Evolutionary conservation across 2,888 invertebrate species (phyloP), one percentile per base, ranked within the genome.

Genomic region (Deilephila porcellus): DNA sequence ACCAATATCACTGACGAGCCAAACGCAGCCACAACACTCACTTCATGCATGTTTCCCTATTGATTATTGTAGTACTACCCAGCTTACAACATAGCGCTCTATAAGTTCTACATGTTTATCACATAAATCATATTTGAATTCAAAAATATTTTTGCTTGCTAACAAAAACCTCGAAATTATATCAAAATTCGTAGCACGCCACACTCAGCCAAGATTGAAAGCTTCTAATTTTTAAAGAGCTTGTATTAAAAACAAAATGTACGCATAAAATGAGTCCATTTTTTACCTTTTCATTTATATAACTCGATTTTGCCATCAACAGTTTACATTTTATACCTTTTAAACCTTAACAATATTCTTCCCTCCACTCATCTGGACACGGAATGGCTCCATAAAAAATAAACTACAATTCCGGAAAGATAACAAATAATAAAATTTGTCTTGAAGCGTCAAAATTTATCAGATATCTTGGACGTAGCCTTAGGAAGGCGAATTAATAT

Each of bases 401-500:
- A 67, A 60, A 5, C 29, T 29, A 60, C 25, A 67, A 25, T 52
- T 67, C 6, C 25, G 14, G 25, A 25, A 52, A 67, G 67, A 52
- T 67, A 67, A 67, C 52, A 52, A 63, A 64, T 64, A 64, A 64
- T 64, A 64, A 67, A 67, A 67, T 67, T 67, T 67, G 67, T 67
- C 67, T 67, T 67, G 45, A 45, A 64, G n/a, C 67, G n/a, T 63
- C 11, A 70, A 11, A 53, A 53, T 56, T 62, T 45, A 32, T 29
- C 62, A 53, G 52, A 63, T 53, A 62, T 11, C 4, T 52, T 25
- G 37, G 19, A 32, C 14, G 34, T 32, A 29, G 62, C 62, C 32
- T 32, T 45, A 64, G 64, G 52, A 71, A 62, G 53, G 32, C n/a
- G 71, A 62, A 62, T 71, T 71, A 56, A 59, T 71, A 71, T 71